Percentiles rank a stretch among this genome's conserved stretches.
Evolutionary conservation across 2,797 vertebrate genomes (phyloP).

Genomic region (Potorous gilbertii): DNA sequence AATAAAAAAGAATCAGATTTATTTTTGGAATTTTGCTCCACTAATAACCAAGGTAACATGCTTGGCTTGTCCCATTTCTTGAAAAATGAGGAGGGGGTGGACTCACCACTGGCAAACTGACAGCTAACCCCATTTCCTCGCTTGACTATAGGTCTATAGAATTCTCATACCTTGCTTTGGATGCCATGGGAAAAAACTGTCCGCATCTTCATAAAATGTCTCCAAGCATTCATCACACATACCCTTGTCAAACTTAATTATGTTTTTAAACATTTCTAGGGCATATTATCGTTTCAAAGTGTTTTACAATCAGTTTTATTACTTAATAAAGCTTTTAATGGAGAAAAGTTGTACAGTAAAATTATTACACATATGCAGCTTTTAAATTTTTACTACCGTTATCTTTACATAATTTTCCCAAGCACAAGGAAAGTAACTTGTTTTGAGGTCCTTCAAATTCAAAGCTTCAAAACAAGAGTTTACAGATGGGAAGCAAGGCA

Average conservation of each 20-base stretch:
- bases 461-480: constrained; percentile 17
- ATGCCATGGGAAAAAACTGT: constrained; percentile 41
- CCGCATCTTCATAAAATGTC: constrained; percentile 30
- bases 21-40: constrained; percentile 22
- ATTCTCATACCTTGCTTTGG: neutral
- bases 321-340: constrained; percentile 70
- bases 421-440: constrained; percentile 43
- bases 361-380: neutral
- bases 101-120: neutral
- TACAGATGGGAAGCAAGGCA: neutral
- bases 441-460: constrained; percentile 9
- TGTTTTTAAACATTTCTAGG: constrained; percentile 43
- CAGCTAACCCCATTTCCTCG: fast-evolving
- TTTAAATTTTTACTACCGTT: constrained; percentile 44
- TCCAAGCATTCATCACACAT: neutral
- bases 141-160: neutral
- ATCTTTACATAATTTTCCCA: constrained; percentile 50
- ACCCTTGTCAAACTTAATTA: constrained; percentile 59
- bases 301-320: constrained; percentile 64
- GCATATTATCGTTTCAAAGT: constrained; percentile 36
- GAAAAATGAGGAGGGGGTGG: neutral
- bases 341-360: constrained; percentile 41
- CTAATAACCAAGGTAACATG: neutral
- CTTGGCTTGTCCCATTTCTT: neutral
- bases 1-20: neutral